Evolutionary conservation across 2,113 vertebrate genomes (phyloP).

Genomic region (Sphyrna mokarran): DNA sequence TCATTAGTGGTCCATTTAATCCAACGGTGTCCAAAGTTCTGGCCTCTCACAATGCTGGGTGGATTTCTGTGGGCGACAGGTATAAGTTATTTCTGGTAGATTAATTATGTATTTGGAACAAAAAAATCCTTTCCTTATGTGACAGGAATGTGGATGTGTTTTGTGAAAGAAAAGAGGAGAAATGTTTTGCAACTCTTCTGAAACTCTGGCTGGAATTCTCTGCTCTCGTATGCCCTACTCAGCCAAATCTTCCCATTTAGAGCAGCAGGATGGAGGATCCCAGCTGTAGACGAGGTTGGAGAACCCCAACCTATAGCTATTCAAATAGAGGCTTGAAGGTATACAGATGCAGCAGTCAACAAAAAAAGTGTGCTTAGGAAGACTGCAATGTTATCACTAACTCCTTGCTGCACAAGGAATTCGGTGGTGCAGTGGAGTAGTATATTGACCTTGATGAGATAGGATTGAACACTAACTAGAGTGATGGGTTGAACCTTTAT

Average conservation of each 20-base stretch:
- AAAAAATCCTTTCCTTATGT: not conserved
- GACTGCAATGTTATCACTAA: not conserved
- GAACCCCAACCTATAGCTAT: not conserved
- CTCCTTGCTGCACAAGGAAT: not conserved
- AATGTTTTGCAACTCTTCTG: not conserved
- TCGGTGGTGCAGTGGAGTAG: not conserved
- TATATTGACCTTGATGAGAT: not conserved
- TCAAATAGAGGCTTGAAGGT: not conserved
- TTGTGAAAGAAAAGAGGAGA: too few species aligned
- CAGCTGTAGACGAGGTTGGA: too few species aligned
- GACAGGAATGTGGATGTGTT: not conserved
- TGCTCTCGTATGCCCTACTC: too few species aligned
- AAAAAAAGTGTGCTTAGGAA: not conserved
- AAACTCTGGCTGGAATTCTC: not conserved
- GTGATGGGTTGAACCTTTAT: not conserved
- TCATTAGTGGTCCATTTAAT: conserved; percentile 35
- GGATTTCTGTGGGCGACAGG: conserved; percentile 40
- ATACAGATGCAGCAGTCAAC: not conserved
- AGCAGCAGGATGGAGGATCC: too few species aligned
- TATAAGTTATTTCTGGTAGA: not conserved
- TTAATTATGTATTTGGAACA: not conserved
- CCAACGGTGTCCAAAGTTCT: conserved; percentile 34
- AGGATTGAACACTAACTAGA: not conserved
- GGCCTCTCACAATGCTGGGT: conserved; percentile 39
- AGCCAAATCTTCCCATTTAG: too few species aligned